Evolutionary conservation across 2,113 vertebrate genomes (phyloP).

Genomic region (Chinchilla lanigera): DNA sequence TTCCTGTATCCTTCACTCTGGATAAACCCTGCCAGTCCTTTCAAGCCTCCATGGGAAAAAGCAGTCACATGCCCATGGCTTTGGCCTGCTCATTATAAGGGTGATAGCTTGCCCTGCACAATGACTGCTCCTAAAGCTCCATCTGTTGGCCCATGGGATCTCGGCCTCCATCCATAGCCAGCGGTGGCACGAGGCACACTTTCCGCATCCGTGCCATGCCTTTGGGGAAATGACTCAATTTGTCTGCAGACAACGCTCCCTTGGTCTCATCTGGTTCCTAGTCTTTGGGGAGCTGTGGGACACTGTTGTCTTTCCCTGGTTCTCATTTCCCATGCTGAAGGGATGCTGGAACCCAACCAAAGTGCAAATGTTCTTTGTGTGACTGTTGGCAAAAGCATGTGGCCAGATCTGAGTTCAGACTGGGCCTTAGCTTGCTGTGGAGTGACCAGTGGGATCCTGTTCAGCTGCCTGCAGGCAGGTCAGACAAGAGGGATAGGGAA

Average conservation of each 20-base stretch:
- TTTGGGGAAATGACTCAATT: neutral
- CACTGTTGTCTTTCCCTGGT: neutral
- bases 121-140: neutral
- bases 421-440: neutral
- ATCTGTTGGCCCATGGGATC: too few species aligned
- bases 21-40: neutral
- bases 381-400: neutral
- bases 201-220: accelerated
- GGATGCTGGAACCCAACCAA: neutral
- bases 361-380: neutral
- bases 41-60: neutral
- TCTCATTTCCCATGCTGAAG: neutral
- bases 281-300: neutral
- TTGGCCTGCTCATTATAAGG: accelerated
- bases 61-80: neutral
- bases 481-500: neutral
- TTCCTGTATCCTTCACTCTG: neutral
- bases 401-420: neutral
- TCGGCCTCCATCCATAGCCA: too few species aligned
- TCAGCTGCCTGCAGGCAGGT: neutral
- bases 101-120: too few species aligned
- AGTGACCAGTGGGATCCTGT: neutral
- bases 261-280: neutral
- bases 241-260: neutral
- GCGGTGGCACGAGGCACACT: accelerated